Percentiles rank a stretch among this genome's conserved stretches.
These are phyloP conservation scores for Isotomurus palustris DNA, from an alignment of 2,888 invertebrate species.

Conservation along the genomic window DNA sequence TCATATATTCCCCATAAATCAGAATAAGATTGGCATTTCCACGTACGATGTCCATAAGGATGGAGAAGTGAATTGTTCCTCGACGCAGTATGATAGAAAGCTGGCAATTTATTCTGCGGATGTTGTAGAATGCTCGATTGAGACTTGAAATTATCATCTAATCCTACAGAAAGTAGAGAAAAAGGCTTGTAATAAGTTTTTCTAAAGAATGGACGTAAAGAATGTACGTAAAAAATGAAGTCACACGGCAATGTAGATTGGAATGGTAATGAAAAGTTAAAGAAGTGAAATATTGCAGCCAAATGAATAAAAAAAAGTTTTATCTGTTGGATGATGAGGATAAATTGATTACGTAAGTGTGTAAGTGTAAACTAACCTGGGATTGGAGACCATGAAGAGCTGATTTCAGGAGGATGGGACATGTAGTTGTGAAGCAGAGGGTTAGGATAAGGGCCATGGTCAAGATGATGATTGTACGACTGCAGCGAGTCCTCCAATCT, in stretches of 20 bases:
- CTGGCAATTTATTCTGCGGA: constrained; percentile 40
- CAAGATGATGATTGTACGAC: constrained; percentile 30
- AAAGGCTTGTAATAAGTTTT: background rate
- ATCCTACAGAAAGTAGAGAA: constrained; percentile 14
- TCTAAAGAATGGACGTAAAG: background rate
- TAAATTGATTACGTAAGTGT: background rate
- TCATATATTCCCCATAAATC: constrained; percentile 3
- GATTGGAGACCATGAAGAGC: constrained; percentile 33
- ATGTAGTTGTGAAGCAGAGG: constrained; percentile 37
- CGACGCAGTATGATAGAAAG: constrained; percentile 41
- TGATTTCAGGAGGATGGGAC: constrained; percentile 34
- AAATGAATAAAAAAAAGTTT: background rate
- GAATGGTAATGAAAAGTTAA: background rate
- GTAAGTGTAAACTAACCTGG: constrained; percentile 31
- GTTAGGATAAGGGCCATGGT: constrained; percentile 36
- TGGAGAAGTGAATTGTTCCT: constrained; percentile 38
- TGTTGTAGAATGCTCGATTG: constrained; percentile 35
- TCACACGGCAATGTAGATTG: background rate
- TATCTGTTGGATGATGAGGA: background rate
- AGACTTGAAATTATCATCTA: constrained; percentile 36
- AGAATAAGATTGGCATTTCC: background rate
- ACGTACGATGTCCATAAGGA: constrained; percentile 44
- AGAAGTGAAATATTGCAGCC: background rate
- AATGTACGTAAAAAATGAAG: background rate
- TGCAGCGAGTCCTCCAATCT: constrained; percentile 41